Evolutionary conservation across 1,140 invertebrate genomes (phyloP), one percentile per base, ranked within the genome.

Genomic region (Dreissena polymorpha): DNA sequence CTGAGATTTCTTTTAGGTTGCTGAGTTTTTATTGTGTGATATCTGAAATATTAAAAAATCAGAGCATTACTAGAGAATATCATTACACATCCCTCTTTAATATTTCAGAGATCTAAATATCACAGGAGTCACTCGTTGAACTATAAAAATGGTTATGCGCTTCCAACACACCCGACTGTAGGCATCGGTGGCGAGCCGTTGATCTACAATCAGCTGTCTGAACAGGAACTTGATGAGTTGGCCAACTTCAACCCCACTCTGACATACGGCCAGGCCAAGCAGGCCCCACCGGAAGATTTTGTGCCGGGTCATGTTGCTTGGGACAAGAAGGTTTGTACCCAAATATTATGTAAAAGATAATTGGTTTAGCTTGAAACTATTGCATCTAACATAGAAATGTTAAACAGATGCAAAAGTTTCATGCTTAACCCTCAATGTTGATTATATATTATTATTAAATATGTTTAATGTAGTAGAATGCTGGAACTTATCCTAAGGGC

Each of bases 301-400:
- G 91, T 96, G 10, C 96, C 96, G 0, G 95, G 95, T 87, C 96
- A 95, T 93, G 96, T 95, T 1, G 93, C 95, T 23, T 96, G 95
- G 89, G 96, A 96, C 87, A 96, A 96, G 90, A 96, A 96, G 86
- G 95, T 93, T 85, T 12, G 49, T 64, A 55, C 76, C 81, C 5
- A 67, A 16, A 21, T 14, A 57, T 77, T 16, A 18, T 69, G 16
- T 7, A 12, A 14, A 63, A n/a, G n/a, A n/a, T 8, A 39, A 39
- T 39, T 39, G 39, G 39, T 39, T 39, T 2, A 39, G 8, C 39
- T 39, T 39, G 2, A 8, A 39, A 39, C 8, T 39, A 39, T 39
- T 39, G 2, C 8, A 39, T 39, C 39, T 39, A 39, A 39, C 8
- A 39, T 39, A 5, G 39, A 39, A 39, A 8, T 39, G 39, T 39